Percentiles rank a stretch among this genome's conserved stretches.
Conservation (phyloP, 1,140 invertebrate genomes). For the Contarinia nasturtii region DNA sequence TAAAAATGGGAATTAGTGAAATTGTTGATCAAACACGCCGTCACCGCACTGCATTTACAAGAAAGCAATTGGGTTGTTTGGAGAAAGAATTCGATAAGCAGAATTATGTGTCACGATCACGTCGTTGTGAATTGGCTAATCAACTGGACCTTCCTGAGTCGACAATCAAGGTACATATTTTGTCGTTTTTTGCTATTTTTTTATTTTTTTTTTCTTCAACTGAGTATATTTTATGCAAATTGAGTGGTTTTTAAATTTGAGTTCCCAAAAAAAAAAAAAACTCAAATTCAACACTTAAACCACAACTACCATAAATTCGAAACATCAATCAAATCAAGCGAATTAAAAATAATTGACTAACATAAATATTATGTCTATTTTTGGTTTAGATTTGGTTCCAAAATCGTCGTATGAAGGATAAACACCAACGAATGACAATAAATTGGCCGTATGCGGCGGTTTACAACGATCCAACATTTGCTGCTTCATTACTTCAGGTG, state of each 20-base stretch:
- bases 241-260: no score
- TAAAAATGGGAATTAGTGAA: no score
- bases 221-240: no score
- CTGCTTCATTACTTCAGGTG: slow-evolving; percentile 77
- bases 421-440: slow-evolving; percentile 78
- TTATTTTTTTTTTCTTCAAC: no score
- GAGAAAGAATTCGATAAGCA: slow-evolving; percentile 96
- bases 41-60: slow-evolving; percentile 93
- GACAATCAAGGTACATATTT: slow-evolving; percentile 77
- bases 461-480: slow-evolving; percentile 79
- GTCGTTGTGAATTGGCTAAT: slow-evolving; percentile 85
- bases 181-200: no score
- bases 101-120: slow-evolving; percentile 91
- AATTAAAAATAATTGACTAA: no score
- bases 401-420: slow-evolving; percentile 98
- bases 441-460: slow-evolving; percentile 87
- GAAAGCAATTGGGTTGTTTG: slow-evolving; percentile 82
- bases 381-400: slow-evolving; percentile 99
- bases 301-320: no score
- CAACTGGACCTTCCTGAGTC: slow-evolving; percentile 90
- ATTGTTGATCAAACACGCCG: slow-evolving; percentile 57
- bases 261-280: no score
- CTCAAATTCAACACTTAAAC: no score
- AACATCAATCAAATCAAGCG: no score
- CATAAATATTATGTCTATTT: no score